These are phyloP conservation scores for Papilio polytes DNA, from an alignment of 1,140 invertebrate genomes.

Conservation along the genomic window DNA sequence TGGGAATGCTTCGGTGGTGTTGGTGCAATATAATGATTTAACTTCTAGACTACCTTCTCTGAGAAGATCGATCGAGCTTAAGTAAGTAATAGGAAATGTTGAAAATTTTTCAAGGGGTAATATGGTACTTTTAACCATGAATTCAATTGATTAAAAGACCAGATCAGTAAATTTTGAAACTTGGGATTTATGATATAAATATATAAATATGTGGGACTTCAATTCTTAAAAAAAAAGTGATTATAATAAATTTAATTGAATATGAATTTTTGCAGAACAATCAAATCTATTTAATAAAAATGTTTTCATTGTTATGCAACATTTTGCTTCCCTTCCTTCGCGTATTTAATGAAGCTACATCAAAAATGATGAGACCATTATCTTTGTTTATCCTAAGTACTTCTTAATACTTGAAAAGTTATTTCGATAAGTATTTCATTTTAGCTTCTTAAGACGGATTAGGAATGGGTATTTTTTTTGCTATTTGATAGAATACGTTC, in stretches of 20 bases:
- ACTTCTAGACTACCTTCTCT: slow-evolving; percentile 70
- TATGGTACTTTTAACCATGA: background rate
- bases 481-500: background rate
- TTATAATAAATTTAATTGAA: too few relatives aligned
- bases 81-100: slow-evolving; percentile 54
- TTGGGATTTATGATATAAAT: too few relatives aligned
- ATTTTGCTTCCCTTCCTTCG: too few relatives aligned
- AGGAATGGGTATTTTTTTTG: background rate
- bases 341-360: background rate
- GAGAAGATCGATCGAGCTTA: slow-evolving; percentile 69
- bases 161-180: too few relatives aligned
- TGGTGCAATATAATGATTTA: slow-evolving; percentile 68
- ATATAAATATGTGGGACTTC: too few relatives aligned
- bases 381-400: slow-evolving; percentile 9
- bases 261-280: too few relatives aligned
- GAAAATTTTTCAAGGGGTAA: background rate
- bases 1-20: slow-evolving; percentile 66
- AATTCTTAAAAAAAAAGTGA: too few relatives aligned
- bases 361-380: background rate
- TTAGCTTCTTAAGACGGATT: background rate
- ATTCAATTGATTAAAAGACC: too few relatives aligned
- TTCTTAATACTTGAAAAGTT: slow-evolving; percentile 12
- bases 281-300: too few relatives aligned
- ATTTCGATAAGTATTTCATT: background rate
- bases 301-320: too few relatives aligned